These are phyloP conservation scores for Zootermopsis nevadensis DNA, from an alignment of 2,888 invertebrate genomes.

Conservation along the genomic window DNA sequence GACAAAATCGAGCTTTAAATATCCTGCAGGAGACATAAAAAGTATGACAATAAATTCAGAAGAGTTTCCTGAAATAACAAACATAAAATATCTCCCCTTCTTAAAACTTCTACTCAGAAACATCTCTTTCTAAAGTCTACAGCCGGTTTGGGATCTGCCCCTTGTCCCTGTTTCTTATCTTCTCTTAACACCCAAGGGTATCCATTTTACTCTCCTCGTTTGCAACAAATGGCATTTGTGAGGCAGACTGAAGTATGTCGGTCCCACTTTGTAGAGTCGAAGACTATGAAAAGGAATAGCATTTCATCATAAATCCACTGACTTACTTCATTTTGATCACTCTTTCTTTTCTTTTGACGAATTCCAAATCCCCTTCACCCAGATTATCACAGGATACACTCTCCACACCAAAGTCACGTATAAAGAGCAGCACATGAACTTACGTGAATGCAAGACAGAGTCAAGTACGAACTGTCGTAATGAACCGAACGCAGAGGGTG, in stretches of 20 bases:
- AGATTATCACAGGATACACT: not conserved
- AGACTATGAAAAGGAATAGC: not conserved
- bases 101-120: too few species aligned
- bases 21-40: too few species aligned
- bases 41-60: too few species aligned
- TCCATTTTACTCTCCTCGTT: not conserved
- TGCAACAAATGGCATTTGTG: not conserved
- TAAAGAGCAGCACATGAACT: not conserved
- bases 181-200: not conserved
- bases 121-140: too few species aligned
- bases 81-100: too few species aligned
- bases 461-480: not conserved
- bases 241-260: not conserved
- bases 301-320: constrained; percentile 4
- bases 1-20: too few species aligned
- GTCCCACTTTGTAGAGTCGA: not conserved
- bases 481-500: not conserved
- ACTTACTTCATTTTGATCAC: not conserved
- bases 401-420: not conserved
- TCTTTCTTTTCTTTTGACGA: not conserved
- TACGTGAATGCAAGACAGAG: not conserved
- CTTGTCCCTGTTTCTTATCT: not conserved
- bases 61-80: too few species aligned
- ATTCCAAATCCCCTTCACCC: not conserved
- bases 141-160: too few species aligned